Evolutionary conservation across 2,888 invertebrate species (phyloP), one percentile per base, ranked within the genome.

Genomic region (Gerosis bhagava): DNA sequence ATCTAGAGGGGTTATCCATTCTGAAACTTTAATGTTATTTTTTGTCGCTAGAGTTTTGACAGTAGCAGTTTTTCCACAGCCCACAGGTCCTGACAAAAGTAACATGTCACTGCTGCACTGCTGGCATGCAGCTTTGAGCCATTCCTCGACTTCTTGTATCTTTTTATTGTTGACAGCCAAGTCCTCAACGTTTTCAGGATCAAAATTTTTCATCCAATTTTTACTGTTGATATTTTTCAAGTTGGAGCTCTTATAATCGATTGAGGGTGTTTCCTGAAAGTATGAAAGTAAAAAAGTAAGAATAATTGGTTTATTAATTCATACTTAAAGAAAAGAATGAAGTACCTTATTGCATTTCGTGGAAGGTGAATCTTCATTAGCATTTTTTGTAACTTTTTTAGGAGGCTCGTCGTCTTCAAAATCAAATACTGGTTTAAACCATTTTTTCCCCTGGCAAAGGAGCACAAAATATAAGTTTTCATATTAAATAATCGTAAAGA

Each of bases 1-100:
- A 74, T 95, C 94, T 6, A 93, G 60, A 3, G 97, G 96, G 60
- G 95, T 96, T 15, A 93, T 92, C 97, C 97, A 97, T 77, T 97
- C 97, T 21, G 91, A 83, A 22, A 95, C 65, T 59, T 91, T 90
- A 21, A 91, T 77, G 17, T 89, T 83, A 52, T 93, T 74, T 59
- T 93, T 91, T 43, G 90, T 86, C 22, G 95, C 94, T 6, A 97
- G 59, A 5, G 93, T 89, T 47, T 87, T 90, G 1, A 97, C 60
- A 1, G 95, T 92, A 0, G 93, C 91, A 1, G 96, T 95, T 83
- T 97, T 97, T 0, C 96, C 97, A 67, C 93, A 92, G 0, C 97
- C 97, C 0, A 96, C 92, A 13, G 97, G 95, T 0, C 97, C 97
- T 5, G 93, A 93, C 13, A 97, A 59, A 3, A 97, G 71, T 25